Evolutionary conservation across 2,888 invertebrate genomes (phyloP).

Genomic region (Pristionchus exspectatus): DNA sequence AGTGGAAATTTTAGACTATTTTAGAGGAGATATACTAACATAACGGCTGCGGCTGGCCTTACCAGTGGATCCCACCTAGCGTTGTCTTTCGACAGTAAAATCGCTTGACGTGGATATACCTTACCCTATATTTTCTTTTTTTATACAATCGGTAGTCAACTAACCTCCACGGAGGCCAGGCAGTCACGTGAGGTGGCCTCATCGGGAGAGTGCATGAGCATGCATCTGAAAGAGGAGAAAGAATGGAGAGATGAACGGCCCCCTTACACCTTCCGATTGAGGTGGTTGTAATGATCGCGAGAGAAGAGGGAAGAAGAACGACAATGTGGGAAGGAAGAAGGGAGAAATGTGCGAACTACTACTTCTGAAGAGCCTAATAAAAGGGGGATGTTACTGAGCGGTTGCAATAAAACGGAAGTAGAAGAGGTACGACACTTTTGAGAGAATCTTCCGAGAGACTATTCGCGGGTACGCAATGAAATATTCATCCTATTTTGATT

Average conservation of each 20-base stretch:
- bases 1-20: not conserved
- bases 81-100: too few relatives aligned
- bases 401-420: not conserved
- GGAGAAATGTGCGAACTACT: not conserved
- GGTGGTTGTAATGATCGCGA: not conserved
- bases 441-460: too few relatives aligned
- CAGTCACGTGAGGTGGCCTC: slow-evolving; percentile 1
- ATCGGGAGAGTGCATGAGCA: not conserved
- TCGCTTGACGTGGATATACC: too few relatives aligned
- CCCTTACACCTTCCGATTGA: not conserved
- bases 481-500: too few relatives aligned
- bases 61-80: too few relatives aligned
- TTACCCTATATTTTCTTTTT: too few relatives aligned
- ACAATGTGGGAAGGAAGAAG: not conserved
- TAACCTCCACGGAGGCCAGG: slow-evolving; percentile 33
- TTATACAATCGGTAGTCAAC: not conserved
- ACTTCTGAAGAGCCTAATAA: too few relatives aligned
- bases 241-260: not conserved
- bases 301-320: not conserved
- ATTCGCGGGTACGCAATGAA: too few relatives aligned
- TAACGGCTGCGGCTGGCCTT: too few relatives aligned
- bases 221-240: not conserved
- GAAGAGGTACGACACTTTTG: too few relatives aligned
- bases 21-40: too few relatives aligned
- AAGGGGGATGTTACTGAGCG: not conserved